Base-by-base conservation (phyloP, 1,140 invertebrate species). In the Listronotus oregonensis region DNA sequence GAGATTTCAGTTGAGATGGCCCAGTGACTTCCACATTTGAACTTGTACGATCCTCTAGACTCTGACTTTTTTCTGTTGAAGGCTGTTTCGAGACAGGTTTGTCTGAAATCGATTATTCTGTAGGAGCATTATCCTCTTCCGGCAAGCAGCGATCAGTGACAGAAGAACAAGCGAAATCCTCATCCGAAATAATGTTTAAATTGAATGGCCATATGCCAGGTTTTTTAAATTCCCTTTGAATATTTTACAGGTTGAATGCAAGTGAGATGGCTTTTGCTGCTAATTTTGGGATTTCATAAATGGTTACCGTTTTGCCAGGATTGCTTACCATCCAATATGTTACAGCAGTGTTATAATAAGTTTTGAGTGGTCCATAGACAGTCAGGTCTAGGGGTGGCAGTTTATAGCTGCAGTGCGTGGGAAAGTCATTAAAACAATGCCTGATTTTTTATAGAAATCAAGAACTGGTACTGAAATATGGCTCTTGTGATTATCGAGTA, bases 211-310 rank as follows among this genome's bases (percentile, higher is more conserved):
- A 47, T 47, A 47, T 47, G 7, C 44, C 44, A 15, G 44, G 44
- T 47, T 47, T 47, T 47, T 47, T 14, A 47, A 15, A 47, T 47
- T 14, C 44, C 14, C 14, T 47, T 47, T 47, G 44, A 8, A 47
- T 47, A 14, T n/a, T 47, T 7, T 18, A 14, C 14, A 14, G 44
- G 7, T 47, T 47, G 14, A 21, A 52, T 11, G 11, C 50, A 17
- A 52, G 43, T 9, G 43, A 6, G 8, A 52, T 34, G 27, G 50
- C 50, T 17, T 17, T 52, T 9, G 18, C 31, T 8, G 50, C 21
- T 52, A 21, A 14, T 52, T 52, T 52, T 9, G 50, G 50, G 50
- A 52, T 52, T 9, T 52, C 12, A 14, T 21, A 52, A 17, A 52
- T 52, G 9, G 43, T 46, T n/a, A n/a, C n/a, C n/a, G n/a, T n/a